Conservation (phyloP, 1,140 invertebrate species). For the Drosophila ananassae region DNA sequence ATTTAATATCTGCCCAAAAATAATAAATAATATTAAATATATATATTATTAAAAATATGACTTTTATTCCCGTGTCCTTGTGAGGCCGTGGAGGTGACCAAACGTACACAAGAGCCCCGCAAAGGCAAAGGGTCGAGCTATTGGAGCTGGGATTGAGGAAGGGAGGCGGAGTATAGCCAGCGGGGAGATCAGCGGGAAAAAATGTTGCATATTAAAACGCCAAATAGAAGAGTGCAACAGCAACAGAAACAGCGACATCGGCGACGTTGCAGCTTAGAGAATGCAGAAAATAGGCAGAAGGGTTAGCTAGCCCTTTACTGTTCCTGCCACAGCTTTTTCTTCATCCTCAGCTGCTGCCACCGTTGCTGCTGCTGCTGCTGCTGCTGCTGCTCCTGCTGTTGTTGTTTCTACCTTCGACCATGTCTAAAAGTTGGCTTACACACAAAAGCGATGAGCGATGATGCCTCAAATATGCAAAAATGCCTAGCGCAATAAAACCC, state of each 20-base stretch:
- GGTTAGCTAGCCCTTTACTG: constrained; percentile 49
- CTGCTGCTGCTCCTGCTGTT: constrained; percentile 3
- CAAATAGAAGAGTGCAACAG: constrained; percentile 76
- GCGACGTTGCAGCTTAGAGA: constrained; percentile 69
- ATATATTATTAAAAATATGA: neutral
- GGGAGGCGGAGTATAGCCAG: constrained; percentile 8
- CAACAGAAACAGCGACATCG: constrained; percentile 22
- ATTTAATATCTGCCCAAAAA: no score
- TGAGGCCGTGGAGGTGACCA: constrained; percentile 64
- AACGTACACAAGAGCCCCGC: constrained; percentile 49
- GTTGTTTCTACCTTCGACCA: constrained; percentile 38
- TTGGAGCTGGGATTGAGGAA: neutral
- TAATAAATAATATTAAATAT: neutral
- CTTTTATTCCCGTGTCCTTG: constrained; percentile 1
- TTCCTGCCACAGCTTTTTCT: constrained; percentile 3
- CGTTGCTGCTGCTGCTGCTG: constrained; percentile 6
- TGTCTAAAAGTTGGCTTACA: constrained; percentile 78
- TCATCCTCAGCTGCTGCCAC: constrained; percentile 16
- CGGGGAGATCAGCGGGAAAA: constrained; percentile 56
- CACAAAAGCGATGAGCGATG: constrained; percentile 82
- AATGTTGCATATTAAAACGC: constrained; percentile 78
- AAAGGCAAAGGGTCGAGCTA: neutral
- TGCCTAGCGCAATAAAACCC: constrained; percentile 79
- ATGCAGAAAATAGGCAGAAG: constrained; percentile 43
- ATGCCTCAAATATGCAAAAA: constrained; percentile 83